Base-by-base conservation (phyloP, 2,888 invertebrate species). In the Drosophila mulleri region DNA sequence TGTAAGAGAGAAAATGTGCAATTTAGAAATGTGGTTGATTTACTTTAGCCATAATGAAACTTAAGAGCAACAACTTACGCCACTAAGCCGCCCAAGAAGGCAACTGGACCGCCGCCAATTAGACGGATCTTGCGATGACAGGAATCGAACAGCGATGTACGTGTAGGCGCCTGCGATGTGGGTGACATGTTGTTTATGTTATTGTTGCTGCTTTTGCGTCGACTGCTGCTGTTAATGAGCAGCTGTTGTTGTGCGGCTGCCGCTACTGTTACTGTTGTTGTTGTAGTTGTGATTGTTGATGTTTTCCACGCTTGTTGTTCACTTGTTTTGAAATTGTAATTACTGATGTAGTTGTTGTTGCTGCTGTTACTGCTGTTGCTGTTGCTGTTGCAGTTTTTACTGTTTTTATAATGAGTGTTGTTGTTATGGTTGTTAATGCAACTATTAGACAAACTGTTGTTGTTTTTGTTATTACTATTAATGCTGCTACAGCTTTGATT, bases 121-220 rank as follows among this genome's bases (percentile, higher is more conserved):
- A 95, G 94, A 82, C 96, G 94, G 91, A 96, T 95, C 94, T 95
- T 95, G 92, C 95, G 94, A 93, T 96, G 96, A 92, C 96, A 96
- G 88, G 95, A 95, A 93, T 95, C 95, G 92, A 96, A 95, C 53
- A 96, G 94, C 77, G 95, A 95, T 76, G 94, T 94, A 76, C 95
- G 93, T 80, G 95, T 94, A 90, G 94, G 90, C 68, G 92, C 88
- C 79, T 92, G 91, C 56, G 92, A 90, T 70, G 91, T 91, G 76
- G 91, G 91, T 82, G 91, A 91, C 91, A 91, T 91, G 74, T 41
- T 79, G 65, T 50, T 48, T 48, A 32, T 75, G 68, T 58, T 75
- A 44, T 16, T 62, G 71, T 48, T 66, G 66, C 35, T 73, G 65
- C 29, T 79, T 54, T 44, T 72, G 59, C 26, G 73, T 42, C 71